phyloP scores from a whole-genome alignment of 2,797 vertebrate genomes.

The Kryptolebias ocellatus region DNA sequence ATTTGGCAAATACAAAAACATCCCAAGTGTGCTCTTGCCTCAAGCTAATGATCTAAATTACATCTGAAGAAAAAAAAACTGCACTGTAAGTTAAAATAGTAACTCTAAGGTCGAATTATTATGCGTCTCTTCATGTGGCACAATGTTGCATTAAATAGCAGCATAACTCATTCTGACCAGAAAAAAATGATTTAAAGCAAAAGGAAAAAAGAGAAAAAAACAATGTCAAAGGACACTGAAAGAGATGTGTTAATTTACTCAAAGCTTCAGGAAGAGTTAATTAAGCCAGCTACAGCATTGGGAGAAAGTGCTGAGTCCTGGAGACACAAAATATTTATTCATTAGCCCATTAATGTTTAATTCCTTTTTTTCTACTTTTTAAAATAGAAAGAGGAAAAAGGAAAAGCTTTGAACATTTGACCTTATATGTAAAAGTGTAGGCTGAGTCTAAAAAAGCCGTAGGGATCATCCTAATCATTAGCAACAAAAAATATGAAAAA shows the following conservation, averaged over 20 bases:
- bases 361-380: conserved; percentile 63
- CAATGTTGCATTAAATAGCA: conserved; percentile 42
- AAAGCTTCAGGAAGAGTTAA: conserved; percentile 77
- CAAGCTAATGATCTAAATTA: conserved; percentile 49
- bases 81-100: conserved; percentile 75
- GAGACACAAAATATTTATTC: conserved; percentile 83
- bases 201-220: conserved; percentile 31
- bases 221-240: conserved; percentile 68
- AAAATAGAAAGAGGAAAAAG: conserved; percentile 59
- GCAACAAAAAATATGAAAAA: conserved; percentile 26
- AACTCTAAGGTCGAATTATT: conserved; percentile 69
- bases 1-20: conserved; percentile 64
- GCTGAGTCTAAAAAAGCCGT: conserved; percentile 63
- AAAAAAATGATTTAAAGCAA: not conserved
- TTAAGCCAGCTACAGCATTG: conserved; percentile 73
- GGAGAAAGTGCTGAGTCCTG: conserved; percentile 77
- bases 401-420: conserved; percentile 81
- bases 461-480: conserved; percentile 73
- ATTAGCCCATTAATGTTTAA: conserved; percentile 81
- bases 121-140: conserved; percentile 53
- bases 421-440: conserved; percentile 79
- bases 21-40: conserved; percentile 53
- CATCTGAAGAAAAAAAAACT: conserved; percentile 49
- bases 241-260: conserved; percentile 77
- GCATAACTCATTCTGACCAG: conserved; percentile 58